Conservation (phyloP, 2,797 vertebrate genomes). For the Squalus acanthias region DNA sequence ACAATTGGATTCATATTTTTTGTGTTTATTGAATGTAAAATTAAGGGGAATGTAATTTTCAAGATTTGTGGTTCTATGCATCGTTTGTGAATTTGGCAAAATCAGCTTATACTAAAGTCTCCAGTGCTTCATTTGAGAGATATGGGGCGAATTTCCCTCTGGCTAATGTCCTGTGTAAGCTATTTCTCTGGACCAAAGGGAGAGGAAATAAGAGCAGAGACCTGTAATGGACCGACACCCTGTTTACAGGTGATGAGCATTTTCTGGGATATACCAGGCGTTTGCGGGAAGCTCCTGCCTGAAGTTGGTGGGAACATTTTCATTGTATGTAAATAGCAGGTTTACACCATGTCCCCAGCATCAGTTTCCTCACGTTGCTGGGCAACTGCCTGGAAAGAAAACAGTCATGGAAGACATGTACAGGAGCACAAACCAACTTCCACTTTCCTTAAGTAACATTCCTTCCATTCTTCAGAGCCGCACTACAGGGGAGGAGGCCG, state of each 20-base stretch:
- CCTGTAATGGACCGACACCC: background rate
- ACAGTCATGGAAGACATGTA: background rate
- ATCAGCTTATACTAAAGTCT: background rate
- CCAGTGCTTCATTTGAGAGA: background rate
- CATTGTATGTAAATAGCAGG: background rate
- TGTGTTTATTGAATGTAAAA: background rate
- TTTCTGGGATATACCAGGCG: background rate
- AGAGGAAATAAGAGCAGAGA: background rate
- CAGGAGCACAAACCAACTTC: background rate
- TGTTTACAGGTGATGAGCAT: background rate
- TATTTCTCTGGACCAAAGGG: background rate
- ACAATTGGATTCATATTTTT: background rate
- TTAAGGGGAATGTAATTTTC: background rate
- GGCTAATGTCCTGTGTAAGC: background rate
- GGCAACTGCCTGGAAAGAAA: background rate
- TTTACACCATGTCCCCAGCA: background rate
- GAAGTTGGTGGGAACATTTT: background rate
- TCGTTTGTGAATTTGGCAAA: background rate
- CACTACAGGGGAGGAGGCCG: background rate
- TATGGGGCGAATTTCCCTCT: background rate
- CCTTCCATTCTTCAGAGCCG: background rate
- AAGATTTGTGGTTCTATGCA: background rate
- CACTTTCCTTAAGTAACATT: background rate
- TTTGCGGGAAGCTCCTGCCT: background rate
- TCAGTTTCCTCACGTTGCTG: background rate